phyloP scores from a whole-genome alignment of 1,140 invertebrate genomes.

The Zaprionus tsacasi region DNA sequence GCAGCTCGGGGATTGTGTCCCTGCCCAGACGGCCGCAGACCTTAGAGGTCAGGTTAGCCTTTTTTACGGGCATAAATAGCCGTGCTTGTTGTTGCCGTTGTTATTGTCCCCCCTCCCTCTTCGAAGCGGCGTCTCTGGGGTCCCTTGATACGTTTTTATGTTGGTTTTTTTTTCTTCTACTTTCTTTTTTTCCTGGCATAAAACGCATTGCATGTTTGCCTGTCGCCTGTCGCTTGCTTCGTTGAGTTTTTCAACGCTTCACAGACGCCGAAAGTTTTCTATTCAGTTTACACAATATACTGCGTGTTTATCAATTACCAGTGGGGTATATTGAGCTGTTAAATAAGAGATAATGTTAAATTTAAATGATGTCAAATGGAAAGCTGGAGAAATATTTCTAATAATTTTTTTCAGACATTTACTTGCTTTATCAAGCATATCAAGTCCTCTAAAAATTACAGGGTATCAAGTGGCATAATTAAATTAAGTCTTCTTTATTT shows the following conservation, averaged over 20 bases:
- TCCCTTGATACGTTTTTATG: constrained; percentile 22
- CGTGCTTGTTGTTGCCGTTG: neutral
- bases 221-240: constrained; percentile 68
- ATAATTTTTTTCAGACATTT: no score
- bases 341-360: no score
- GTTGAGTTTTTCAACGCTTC: constrained; percentile 50
- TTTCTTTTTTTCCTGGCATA: constrained; percentile 15
- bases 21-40: constrained; percentile 28
- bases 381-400: no score
- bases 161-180: neutral
- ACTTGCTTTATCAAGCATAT: no score
- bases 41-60: constrained; percentile 63
- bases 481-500: neutral
- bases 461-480: neutral
- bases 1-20: neutral
- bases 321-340: neutral
- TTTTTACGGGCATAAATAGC: constrained; percentile 48
- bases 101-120: neutral
- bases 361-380: neutral
- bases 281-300: constrained; percentile 8
- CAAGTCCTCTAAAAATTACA: neutral
- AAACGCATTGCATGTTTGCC: constrained; percentile 72
- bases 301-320: neutral
- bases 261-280: constrained; percentile 34
- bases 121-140: neutral